These are phyloP conservation scores for Ginglymostoma cirratum DNA, from an alignment of 2,113 vertebrate species.

Conservation along the genomic window DNA sequence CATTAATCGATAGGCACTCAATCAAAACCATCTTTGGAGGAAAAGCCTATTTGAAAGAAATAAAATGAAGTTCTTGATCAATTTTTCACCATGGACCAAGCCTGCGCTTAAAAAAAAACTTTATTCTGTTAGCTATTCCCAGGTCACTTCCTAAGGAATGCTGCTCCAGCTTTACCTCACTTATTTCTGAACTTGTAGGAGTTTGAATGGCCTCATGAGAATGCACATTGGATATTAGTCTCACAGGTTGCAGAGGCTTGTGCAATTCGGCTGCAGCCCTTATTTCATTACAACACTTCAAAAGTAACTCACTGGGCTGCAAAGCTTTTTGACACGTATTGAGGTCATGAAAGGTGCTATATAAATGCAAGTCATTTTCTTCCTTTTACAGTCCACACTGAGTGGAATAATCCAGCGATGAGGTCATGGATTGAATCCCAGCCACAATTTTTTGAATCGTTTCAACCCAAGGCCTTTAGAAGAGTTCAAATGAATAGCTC, in stretches of 20 bases:
- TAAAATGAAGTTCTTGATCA: not conserved
- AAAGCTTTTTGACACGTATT: not conserved
- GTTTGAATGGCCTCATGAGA: not conserved
- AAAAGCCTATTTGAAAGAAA: not conserved
- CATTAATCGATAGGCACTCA: not conserved
- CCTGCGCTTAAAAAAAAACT: not conserved
- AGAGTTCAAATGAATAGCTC: not conserved
- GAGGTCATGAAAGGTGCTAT: not conserved
- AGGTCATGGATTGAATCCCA: conserved; percentile 5
- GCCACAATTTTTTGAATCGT: not conserved
- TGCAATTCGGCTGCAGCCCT: not conserved
- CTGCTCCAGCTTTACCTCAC: not conserved
- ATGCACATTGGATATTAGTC: not conserved
- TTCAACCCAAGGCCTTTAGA: not conserved
- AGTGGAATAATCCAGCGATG: not conserved
- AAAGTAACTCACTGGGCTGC: not conserved
- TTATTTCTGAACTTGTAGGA: not conserved
- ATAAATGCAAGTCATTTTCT: not conserved
- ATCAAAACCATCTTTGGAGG: not conserved
- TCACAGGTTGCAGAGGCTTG: not conserved
- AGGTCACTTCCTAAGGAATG: not conserved
- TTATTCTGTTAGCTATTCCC: not conserved
- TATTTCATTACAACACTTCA: not conserved
- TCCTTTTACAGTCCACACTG: not conserved
- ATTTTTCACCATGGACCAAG: not conserved